Evolutionary conservation across 30 jellyfish, hydroid and myxozoan species (phyloP).

Genomic region (Aurelia coerulea): DNA sequence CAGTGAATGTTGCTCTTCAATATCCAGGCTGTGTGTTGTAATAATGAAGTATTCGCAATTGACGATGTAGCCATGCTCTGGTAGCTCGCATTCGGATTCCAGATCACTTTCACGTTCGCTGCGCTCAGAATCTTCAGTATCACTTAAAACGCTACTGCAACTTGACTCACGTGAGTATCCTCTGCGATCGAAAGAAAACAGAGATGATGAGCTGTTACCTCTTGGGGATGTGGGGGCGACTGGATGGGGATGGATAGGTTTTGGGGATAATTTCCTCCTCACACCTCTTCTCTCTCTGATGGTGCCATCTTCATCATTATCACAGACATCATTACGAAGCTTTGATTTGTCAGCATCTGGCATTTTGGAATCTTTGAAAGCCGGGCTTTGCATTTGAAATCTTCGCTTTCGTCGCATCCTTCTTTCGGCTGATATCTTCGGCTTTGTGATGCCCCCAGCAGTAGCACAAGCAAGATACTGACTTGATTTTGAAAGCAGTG

Average conservation of each 20-base stretch:
- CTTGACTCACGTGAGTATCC: constrained; percentile 56
- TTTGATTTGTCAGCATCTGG: constrained; percentile 15
- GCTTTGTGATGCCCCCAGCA: constrained; percentile 88
- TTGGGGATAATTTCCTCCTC: constrained; percentile 37
- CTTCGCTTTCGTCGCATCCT: constrained; percentile 22
- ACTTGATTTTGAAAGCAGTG: constrained; percentile 40
- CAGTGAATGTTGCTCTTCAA: constrained; percentile 92
- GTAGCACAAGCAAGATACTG: constrained; percentile 72
- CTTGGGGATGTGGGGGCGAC: constrained; percentile 43
- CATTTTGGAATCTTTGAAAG: constrained; percentile 4
- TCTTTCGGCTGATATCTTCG: neutral
- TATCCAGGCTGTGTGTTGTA: constrained; percentile 73
- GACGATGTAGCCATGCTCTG: constrained; percentile 85
- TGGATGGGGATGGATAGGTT: constrained; percentile 16
- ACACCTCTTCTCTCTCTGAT: constrained; percentile 20
- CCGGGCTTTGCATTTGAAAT: constrained; percentile 18
- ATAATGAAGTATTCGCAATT: constrained; percentile 94
- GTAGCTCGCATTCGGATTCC: constrained; percentile 85
- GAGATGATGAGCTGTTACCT: neutral
- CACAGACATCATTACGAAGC: constrained; percentile 33
- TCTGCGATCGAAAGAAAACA: constrained; percentile 29
- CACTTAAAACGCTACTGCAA: constrained; percentile 59
- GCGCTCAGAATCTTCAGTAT: constrained; percentile 84
- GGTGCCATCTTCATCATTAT: constrained; percentile 44
- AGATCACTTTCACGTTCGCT: constrained; percentile 85